Conservation (phyloP, 2,113 vertebrate species). For the Tympanuchus pallidicinctus region DNA sequence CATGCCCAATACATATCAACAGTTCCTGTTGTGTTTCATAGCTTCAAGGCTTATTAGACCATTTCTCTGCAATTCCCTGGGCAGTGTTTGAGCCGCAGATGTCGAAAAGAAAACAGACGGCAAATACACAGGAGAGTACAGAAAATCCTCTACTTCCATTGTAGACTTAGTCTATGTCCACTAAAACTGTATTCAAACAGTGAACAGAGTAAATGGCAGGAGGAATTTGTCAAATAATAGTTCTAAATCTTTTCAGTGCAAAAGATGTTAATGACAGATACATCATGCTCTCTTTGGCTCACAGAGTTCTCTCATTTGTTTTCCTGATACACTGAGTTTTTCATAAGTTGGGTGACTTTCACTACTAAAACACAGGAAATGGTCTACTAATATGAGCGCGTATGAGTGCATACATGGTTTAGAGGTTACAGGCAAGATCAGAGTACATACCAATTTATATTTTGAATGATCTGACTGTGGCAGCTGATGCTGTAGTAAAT, state of each 20-base stretch:
- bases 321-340: not conserved
- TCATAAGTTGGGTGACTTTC: not conserved
- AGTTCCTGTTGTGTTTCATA: conserved; percentile 43
- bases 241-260: not conserved
- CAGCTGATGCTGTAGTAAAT: not conserved
- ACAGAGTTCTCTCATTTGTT: not conserved
- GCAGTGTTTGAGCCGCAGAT: conserved; percentile 50
- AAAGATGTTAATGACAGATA: not conserved
- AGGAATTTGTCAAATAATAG: not conserved
- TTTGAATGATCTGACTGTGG: not conserved
- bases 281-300: not conserved
- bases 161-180: conserved; percentile 14
- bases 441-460: not conserved
- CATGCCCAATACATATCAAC: conserved; percentile 34
- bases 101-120: conserved; percentile 33
- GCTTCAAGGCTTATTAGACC: conserved; percentile 55
- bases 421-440: conserved; percentile 6
- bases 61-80: conserved; percentile 37
- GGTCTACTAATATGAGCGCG: not conserved
- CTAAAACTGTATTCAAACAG: conserved; percentile 41
- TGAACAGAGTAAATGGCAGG: conserved; percentile 26
- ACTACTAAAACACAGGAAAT: not conserved
- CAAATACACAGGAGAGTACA: conserved; percentile 37
- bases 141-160: conserved; percentile 33
- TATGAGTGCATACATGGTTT: not conserved